These are phyloP conservation scores for Melanotus villosus DNA, from an alignment of 2,888 invertebrate species.

Conservation along the genomic window DNA sequence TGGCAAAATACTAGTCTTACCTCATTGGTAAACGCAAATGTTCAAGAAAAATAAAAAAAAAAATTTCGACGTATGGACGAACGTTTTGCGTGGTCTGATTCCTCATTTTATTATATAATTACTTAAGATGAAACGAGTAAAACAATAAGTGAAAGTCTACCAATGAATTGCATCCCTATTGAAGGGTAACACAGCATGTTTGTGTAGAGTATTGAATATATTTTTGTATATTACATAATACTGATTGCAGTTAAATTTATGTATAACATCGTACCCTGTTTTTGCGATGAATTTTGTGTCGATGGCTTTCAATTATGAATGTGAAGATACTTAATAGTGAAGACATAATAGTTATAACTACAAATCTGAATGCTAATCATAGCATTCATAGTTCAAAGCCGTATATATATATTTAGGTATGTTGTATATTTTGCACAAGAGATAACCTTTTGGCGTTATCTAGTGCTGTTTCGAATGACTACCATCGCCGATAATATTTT, in stretches of 20 bases:
- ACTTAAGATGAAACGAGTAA: neutral
- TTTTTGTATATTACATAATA: slow-evolving; percentile 19
- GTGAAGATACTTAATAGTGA: too few relatives aligned
- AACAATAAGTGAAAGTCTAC: neutral
- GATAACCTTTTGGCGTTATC: too few relatives aligned
- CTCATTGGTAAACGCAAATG: neutral
- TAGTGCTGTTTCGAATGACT: too few relatives aligned
- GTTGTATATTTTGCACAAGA: too few relatives aligned
- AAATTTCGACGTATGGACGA: neutral
- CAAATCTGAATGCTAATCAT: too few relatives aligned
- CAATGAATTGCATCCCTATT: neutral
- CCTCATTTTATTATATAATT: neutral
- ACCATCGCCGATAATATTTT: too few relatives aligned
- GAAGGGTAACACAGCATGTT: neutral
- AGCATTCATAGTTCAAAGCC: too few relatives aligned
- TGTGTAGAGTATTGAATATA: slow-evolving; percentile 10
- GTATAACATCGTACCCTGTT: neutral
- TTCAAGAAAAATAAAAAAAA: neutral
- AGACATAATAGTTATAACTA: too few relatives aligned
- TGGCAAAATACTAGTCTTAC: neutral
- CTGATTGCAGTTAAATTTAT: neutral
- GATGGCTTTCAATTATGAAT: neutral
- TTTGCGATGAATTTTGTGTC: neutral
- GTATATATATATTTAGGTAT: too few relatives aligned
- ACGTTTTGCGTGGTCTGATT: neutral